These are phyloP conservation scores for Bettongia penicillata DNA, from an alignment of 2,113 vertebrate genomes.

Conservation along the genomic window DNA sequence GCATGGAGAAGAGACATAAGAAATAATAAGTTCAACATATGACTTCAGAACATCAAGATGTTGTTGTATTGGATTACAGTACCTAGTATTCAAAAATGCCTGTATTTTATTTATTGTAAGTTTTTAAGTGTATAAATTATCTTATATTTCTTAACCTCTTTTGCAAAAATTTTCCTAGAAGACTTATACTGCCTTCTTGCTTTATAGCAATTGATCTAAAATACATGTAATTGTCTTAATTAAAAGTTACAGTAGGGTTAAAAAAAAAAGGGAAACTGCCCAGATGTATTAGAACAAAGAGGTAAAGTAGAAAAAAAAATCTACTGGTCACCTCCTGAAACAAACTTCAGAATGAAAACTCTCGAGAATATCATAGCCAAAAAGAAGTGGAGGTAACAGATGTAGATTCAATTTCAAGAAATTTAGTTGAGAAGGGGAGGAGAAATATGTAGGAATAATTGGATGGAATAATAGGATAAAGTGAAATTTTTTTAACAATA, in stretches of 20 bases:
- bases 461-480: too few relatives aligned
- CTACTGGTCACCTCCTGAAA: too few relatives aligned
- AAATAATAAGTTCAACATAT: conserved; percentile 90
- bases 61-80: conserved; percentile 97
- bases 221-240: conserved; percentile 99
- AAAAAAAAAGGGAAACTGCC: too few relatives aligned
- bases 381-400: too few relatives aligned
- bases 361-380: too few relatives aligned
- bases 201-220: conserved; percentile 99
- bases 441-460: too few relatives aligned
- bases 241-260: conserved; percentile 97
- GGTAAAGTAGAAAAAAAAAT: too few relatives aligned
- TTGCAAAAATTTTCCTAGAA: conserved; percentile 98
- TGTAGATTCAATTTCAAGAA: too few relatives aligned
- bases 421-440: too few relatives aligned
- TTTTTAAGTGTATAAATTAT: conserved; percentile 99
- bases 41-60: conserved; percentile 90
- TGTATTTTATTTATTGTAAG: conserved; percentile 99
- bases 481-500: too few relatives aligned
- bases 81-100: conserved; percentile 98
- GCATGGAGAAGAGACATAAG: conserved; percentile 87
- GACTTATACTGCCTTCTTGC: conserved; percentile 99
- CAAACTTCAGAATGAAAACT: too few relatives aligned
- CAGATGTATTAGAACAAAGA: too few relatives aligned
- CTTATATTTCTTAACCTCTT: conserved; percentile 99